Conservation (phyloP, 2,797 vertebrate genomes). For the Molossus alvarezi region DNA sequence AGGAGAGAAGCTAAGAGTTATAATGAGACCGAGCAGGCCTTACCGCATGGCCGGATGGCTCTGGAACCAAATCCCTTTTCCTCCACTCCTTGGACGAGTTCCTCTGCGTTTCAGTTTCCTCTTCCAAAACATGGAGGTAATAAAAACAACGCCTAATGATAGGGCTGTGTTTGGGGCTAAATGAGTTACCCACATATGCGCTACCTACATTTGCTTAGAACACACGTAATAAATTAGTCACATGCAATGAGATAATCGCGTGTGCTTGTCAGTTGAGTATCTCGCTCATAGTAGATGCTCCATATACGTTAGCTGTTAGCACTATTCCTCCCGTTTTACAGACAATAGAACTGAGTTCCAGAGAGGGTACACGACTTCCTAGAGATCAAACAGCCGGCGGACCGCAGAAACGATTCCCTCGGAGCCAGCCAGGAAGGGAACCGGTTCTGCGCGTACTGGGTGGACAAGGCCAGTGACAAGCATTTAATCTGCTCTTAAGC, state of each 20-base stretch:
- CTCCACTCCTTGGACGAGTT: background rate
- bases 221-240: background rate
- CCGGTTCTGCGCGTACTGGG: background rate
- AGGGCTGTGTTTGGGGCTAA: background rate
- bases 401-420: background rate
- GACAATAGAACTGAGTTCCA: slow-evolving; percentile 17
- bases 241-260: background rate
- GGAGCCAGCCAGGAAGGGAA: background rate
- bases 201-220: background rate
- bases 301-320: background rate
- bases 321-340: slow-evolving; percentile 1
- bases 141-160: background rate
- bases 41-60: background rate
- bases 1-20: background rate
- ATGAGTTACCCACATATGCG: background rate
- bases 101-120: slow-evolving; percentile 9
- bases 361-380: background rate
- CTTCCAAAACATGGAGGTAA: background rate
- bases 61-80: background rate
- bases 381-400: background rate
- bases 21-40: background rate
- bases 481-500: slow-evolving; percentile 83
- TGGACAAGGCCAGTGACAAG: slow-evolving; percentile 72
- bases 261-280: background rate
- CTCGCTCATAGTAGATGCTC: background rate